Base-by-base conservation (phyloP, 30 jellyfish, hydroid and myxozoan species). In the Aurelia sp. region DNA sequence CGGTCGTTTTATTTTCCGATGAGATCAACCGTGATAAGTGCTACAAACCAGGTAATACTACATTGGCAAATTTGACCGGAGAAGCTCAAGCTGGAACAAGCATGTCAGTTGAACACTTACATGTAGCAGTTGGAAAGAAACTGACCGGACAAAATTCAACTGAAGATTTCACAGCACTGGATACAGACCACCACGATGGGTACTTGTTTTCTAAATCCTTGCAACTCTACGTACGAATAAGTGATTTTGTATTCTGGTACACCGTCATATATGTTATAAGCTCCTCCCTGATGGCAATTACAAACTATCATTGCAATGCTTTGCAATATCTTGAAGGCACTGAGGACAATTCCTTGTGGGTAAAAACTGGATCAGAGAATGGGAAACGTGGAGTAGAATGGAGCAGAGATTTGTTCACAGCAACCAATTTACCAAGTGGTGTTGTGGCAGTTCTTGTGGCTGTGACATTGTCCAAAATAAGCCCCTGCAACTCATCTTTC, bases 381-480 rank as follows among this genome's bases (percentile, higher is more conserved):
- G 15, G 16, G 8, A 44, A 44, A 44, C 16, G 15, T 7, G 55
- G 55, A 44, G 10, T 13, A 44, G 55, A 44, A 3, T 7, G 55
- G 55, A 44, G 8, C 15, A 44, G 55, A 44, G 55, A 44, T 44
- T 7, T 44, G 15, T 44, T 66, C 4, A 27, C 20, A 6, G 44
- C 58, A 5, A 18, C 76, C 18, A 66, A 66, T 66, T 18, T 66
- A 66, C 76, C 76, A 18, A 66, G 40, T 66, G 76, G 53, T 11
- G 44, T 66, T 16, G 4, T 27, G 48, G 11, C 76, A 6, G 76
- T 66, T 20, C n/a, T 66, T 18, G 15, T 66, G 48, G 76, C 76
- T 0, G 35, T 18, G 11, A 16, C 44, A 16, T 18, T 66, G 21
- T 21, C 76, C 35, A 66, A 66, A 27, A 18, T 66, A 27, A 48